Base-by-base conservation (phyloP, 2,888 invertebrate genomes). In the Polia nebulosa region DNA sequence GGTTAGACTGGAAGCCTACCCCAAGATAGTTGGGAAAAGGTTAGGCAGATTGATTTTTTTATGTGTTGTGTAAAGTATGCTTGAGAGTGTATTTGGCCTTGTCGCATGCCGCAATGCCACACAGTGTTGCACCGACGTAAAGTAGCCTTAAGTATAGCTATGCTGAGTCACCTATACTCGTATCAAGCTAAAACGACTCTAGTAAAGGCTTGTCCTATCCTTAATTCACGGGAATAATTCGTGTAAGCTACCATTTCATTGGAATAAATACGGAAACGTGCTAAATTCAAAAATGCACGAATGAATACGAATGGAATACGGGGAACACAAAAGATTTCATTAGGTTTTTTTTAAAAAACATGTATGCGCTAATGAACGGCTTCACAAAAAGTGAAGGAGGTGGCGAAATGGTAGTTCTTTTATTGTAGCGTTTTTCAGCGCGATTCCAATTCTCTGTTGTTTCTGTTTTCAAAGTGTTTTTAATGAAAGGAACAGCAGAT, bases 381-480 rank as follows among this genome's bases (percentile, higher is more conserved):
- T 72, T 20, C 51, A 20, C 15, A 73, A 73, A 71, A 69, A 29
- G 20, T 32, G 20, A 34, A 22, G 22, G 36, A 32, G 27, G 4
- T 9, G 20, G 73, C 22, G 22, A 25, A 64, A 56, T 20, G 32
- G 6, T 6, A 15, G 3, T 9, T 4, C 11, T 7, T 41, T 41
- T 49, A 34, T 39, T 47, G 39, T 25, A 20, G 17, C 0, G 1
- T 34, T 55, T 59, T 34, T 32, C 9, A 27, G 20, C 29, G 20
- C 41, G n/a, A 17, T 34, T 34, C 17, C 9, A 20, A 36, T 44
- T 7, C 36, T 25, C 13, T 27, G 51, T 15, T n/a, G 49, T 9
- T n/a, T n/a, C 11, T 41, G 4, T 27, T 67, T 55, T 57, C 4
- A 4, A 1, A 29, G 13, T 22, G 27, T 27, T 64, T 63, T 52